Evolutionary conservation across 2,888 invertebrate genomes (phyloP).

Genomic region (Drosophila setosimentum): DNA sequence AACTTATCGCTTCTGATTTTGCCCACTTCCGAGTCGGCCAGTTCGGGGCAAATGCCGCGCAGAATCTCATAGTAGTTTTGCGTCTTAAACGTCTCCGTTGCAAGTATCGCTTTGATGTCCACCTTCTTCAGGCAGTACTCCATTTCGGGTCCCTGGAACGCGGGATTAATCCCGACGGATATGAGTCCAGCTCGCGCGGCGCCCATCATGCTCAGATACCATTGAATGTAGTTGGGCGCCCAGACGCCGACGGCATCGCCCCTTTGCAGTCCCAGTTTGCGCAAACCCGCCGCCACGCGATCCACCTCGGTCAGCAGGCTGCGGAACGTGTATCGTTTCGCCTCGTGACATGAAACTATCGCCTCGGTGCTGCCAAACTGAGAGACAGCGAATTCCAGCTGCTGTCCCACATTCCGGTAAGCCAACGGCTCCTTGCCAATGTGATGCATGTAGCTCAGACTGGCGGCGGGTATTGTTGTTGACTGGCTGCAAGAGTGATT

Average conservation of each 20-base stretch:
- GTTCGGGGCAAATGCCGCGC: constrained; percentile 87
- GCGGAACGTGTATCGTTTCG: constrained; percentile 86
- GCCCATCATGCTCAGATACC: constrained; percentile 90
- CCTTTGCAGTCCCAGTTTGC: constrained; percentile 88
- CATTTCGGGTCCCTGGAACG: constrained; percentile 89
- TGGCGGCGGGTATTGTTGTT: constrained; percentile 15
- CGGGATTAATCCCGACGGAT: constrained; percentile 92
- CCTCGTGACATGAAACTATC: constrained; percentile 87
- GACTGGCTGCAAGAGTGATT: constrained; percentile 39
- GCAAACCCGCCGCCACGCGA: constrained; percentile 89
- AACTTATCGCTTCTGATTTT: constrained; percentile 85
- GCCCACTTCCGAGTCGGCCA: constrained; percentile 85
- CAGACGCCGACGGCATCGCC: constrained; percentile 93
- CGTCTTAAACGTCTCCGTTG: constrained; percentile 87
- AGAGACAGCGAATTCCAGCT: constrained; percentile 86
- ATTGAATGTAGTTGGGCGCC: constrained; percentile 92
- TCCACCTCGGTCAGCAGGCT: constrained; percentile 87
- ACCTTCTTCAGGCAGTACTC: constrained; percentile 91
- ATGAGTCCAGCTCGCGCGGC: constrained; percentile 90
- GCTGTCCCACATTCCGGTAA: constrained; percentile 87
- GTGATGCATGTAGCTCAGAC: constrained; percentile 86
- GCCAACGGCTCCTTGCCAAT: constrained; percentile 86
- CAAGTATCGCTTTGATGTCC: constrained; percentile 88
- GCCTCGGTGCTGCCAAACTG: constrained; percentile 87
- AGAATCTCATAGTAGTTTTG: constrained; percentile 90